Evolutionary conservation across 2,888 invertebrate genomes (phyloP), one percentile per base, ranked within the genome.

Genomic region (Linnaemya vulpina): DNA sequence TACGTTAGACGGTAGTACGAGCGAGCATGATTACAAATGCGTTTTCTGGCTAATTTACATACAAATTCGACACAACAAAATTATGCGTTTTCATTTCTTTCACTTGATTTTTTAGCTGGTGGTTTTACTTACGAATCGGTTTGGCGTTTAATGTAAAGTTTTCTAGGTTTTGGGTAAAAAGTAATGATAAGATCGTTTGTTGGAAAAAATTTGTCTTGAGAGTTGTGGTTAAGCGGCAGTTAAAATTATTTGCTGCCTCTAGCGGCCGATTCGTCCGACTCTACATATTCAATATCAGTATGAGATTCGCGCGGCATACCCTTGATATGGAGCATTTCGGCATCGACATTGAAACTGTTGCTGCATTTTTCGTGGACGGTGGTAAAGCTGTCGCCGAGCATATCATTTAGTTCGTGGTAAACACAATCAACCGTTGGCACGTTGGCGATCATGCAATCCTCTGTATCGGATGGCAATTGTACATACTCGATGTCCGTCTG

Each of bases 261-360:
- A 53, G 90, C 89, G 30, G 88, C 88, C 65, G 89, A 89, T 84
- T 92, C 92, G 76, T 92, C 92, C 17, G 91, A 91, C 63, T 93
- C 93, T 68, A 93, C 89, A 88, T 94, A 94, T 89, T 94, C 94
- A 70, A 93, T 90, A 89, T 94, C 94, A 5, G 94, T 94, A 68
- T 92, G 90, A 35, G 90, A 90, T 74, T 94, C 94, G 38, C 90
- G 89, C 20, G 88, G 90, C 83, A 73, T 60, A 63, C 93, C 93
- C 90, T 94, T 94, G 11, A 94, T 90, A 88, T 94, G 93, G 88
- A 93, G 89, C 77, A 92, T 92, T 88, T 94, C 94, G 13, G 92
- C 90, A 49, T 93, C 93, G 4, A 91, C 86, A 89, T 93, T 92
- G 83, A 93, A 93, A 73, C 92, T 91, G 70, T 92, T 92, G 13